A percentile compares a stretch with the other conserved stretches of the same genome.
These are phyloP conservation scores for Lepisosteus oculatus DNA, from an alignment of 2,113 vertebrate species.

Conservation along the genomic window DNA sequence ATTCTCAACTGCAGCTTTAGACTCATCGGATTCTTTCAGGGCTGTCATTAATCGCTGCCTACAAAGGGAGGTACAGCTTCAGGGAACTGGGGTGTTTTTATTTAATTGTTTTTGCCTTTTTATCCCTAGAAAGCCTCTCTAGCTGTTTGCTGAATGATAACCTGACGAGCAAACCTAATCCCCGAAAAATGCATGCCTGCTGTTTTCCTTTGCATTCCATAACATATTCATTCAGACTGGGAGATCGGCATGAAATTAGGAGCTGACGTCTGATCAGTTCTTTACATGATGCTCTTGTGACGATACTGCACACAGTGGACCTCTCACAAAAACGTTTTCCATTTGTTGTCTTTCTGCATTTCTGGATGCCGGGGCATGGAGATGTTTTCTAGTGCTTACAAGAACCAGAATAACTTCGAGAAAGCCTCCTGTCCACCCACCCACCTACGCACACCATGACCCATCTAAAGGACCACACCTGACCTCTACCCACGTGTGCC, in stretches of 20 bases:
- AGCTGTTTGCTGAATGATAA: slow-evolving; percentile 64
- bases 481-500: too few species aligned
- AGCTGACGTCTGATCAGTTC: slow-evolving; percentile 52
- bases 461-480: slow-evolving; percentile 1
- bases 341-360: neutral
- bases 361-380: neutral
- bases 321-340: slow-evolving; percentile 15
- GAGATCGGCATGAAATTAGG: slow-evolving; percentile 69
- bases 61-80: slow-evolving; percentile 62
- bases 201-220: slow-evolving; percentile 53
- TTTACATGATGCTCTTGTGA: slow-evolving; percentile 40
- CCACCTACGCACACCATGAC: neutral
- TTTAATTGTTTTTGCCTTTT: slow-evolving; percentile 21
- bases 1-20: slow-evolving; percentile 63
- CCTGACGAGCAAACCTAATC: slow-evolving; percentile 66
- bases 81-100: slow-evolving; percentile 51
- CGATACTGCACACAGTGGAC: slow-evolving; percentile 43
- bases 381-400: neutral
- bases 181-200: slow-evolving; percentile 51
- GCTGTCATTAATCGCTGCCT: slow-evolving; percentile 64
- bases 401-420: too few species aligned
- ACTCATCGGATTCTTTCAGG: slow-evolving; percentile 61
- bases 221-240: slow-evolving; percentile 56
- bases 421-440: too few species aligned
- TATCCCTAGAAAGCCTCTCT: slow-evolving; percentile 32